Evolutionary conservation across 2,113 vertebrate species (phyloP), one percentile per base, ranked within the genome.

Genomic region (Brevimyrus niger): DNA sequence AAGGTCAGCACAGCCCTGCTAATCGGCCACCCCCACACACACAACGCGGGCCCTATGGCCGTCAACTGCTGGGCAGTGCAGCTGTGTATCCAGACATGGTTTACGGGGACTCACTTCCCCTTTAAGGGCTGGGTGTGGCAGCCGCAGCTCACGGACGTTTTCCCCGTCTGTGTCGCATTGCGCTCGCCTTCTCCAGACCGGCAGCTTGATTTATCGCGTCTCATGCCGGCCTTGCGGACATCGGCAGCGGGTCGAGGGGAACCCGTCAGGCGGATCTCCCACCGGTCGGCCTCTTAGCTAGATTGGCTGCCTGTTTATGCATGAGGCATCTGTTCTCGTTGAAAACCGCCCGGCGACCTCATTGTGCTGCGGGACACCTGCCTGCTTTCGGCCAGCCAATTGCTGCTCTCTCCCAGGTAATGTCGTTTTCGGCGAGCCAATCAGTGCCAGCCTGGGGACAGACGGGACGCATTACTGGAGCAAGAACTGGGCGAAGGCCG

Each of bases 381-480:
- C 35, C 0, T 65, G 38, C 27, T 87, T 7, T 87, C 19, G 6
- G 15, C 50, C 80, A 61, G 38, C 55, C 21, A 48, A 23, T 80
- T 0, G 48, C 19, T 73, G 5, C 89, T 89, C 89, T 89, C 35
- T 17, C 87, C 46, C 87, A 99, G 98, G 98, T 91, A 98, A 98
- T 0, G 98, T 99, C 90, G 98, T 99, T 90, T 99, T 99, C 92
- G 98, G 98, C 6, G 98, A 99, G 94, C 98, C 98, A 82, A 98
- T 99, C 95, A 97, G 97, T 0, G 98, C 98, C 93, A 99, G 98
- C 90, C 96, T 99, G 0, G 98, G 98, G 17, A 99, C 97, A 0
- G 98, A 99, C 0, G 98, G 98, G 87, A 99, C 98, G 0, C 98
- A 99, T 94, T 99, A 99, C 92, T 99, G 98, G 98, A 99, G 98